phyloP scores from a whole-genome alignment of 2,113 vertebrate species.

The Proterorhinus semilunaris region DNA sequence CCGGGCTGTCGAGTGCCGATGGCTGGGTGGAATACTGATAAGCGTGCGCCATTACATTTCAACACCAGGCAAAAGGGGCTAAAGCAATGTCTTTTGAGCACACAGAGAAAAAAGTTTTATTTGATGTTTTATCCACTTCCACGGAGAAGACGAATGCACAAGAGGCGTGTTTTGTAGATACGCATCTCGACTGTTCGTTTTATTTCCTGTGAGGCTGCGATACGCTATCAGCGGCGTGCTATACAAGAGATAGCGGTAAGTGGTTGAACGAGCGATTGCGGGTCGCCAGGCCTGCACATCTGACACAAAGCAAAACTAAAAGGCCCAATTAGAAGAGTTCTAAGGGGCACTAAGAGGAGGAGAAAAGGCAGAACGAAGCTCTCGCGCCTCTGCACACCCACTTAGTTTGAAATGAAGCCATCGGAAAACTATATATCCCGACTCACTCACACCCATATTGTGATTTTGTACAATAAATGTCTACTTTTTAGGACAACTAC shows the following conservation, averaged over 20 bases:
- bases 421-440: too few species aligned
- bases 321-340: constrained; percentile 65
- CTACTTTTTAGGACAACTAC: too few species aligned
- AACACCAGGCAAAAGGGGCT: constrained; percentile 15
- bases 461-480: too few species aligned
- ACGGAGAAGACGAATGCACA: constrained; percentile 11
- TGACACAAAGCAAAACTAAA: constrained; percentile 38
- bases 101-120: constrained; percentile 12
- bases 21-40: constrained; percentile 65
- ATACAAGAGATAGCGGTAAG: constrained; percentile 33
- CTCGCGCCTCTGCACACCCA: constrained; percentile 39
- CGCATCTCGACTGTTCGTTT: constrained; percentile 34
- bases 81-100: constrained; percentile 40
- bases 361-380: constrained; percentile 18
- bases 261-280: constrained; percentile 47
- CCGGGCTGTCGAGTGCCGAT: constrained; percentile 36
- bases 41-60: constrained; percentile 48
- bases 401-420: constrained; percentile 24
- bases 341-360: constrained; percentile 46
- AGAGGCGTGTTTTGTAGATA: constrained; percentile 37
- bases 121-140: constrained; percentile 38
- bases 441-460: too few species aligned
- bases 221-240: constrained; percentile 44
- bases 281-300: constrained; percentile 43
- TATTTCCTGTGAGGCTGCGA: constrained; percentile 42